phyloP scores from a whole-genome alignment of 64 coral and sea anemone genomes.

The Hydrozoanthus tunicans region DNA sequence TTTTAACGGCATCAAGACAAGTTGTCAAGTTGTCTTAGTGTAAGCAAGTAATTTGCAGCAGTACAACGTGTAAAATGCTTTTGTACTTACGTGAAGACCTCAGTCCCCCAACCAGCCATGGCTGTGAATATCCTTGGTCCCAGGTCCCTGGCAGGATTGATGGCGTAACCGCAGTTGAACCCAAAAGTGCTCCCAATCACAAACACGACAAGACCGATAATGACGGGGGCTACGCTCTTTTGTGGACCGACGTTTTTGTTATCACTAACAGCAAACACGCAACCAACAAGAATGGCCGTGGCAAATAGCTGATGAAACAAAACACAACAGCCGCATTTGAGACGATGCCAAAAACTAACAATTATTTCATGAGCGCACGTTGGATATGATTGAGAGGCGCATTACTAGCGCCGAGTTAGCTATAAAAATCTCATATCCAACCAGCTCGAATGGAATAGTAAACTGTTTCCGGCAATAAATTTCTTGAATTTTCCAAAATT shows the following conservation, averaged over 20 bases:
- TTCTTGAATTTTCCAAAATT: too few relatives aligned
- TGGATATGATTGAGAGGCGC: too few relatives aligned
- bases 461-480: too few relatives aligned
- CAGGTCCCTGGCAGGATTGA: constrained; percentile 39
- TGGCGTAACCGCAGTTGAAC: constrained; percentile 41
- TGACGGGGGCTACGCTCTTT: constrained; percentile 18
- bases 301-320: constrained; percentile 15
- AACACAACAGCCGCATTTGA: neutral
- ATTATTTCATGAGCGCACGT: too few relatives aligned
- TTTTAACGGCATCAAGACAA: neutral
- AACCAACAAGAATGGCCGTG: constrained; percentile 42
- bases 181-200: constrained; percentile 22
- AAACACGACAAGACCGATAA: constrained; percentile 37
- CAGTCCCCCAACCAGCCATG: constrained; percentile 43
- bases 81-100: constrained; percentile 41
- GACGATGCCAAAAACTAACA: neutral
- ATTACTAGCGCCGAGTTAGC: too few relatives aligned
- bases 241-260: constrained; percentile 43
- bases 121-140: constrained; percentile 53
- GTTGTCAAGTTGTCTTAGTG: neutral
- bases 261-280: constrained; percentile 24
- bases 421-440: too few relatives aligned
- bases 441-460: too few relatives aligned
- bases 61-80: neutral
- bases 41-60: neutral